Conservation (phyloP, 2,113 vertebrate species). For the Felis catus region F.catus_Fca126_mat1.0 CM031420.1:149079501-149080000, state of each 20-base stretch:
- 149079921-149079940: background rate
- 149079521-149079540: background rate
- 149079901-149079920: background rate
- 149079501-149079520: background rate
- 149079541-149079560: background rate
- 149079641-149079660: background rate
- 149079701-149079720: background rate
- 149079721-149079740: background rate
- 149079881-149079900: background rate
- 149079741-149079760: background rate
- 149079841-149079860: background rate
- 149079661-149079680: background rate
- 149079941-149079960: background rate
- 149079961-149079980: background rate
- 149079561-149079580: background rate
- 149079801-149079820: background rate
- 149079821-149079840: background rate
- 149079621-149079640: background rate
- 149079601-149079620: background rate
- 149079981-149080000: background rate
- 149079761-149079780: background rate
- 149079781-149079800: background rate
- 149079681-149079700: background rate
- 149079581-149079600: background rate
- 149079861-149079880: background rate